These are phyloP conservation scores for Elaphurus davidianus DNA, from an alignment of 2,113 vertebrate genomes.

Conservation along the genomic window DNA sequence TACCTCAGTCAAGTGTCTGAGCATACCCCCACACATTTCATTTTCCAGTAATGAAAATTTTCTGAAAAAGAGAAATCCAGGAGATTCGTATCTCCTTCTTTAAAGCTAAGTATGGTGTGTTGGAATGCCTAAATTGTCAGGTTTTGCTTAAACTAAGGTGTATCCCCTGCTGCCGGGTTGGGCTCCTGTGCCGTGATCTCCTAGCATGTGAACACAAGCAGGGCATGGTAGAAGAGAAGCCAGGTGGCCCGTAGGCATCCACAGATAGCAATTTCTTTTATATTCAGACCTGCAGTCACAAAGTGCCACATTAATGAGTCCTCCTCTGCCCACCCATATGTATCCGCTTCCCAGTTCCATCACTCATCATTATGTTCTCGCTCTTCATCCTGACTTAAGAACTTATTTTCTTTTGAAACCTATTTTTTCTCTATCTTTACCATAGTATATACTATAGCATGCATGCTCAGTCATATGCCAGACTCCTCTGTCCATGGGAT, in stretches of 20 bases:
- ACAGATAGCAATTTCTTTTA: neutral
- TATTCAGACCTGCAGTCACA: neutral
- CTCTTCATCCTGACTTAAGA: neutral
- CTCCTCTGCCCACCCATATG: neutral
- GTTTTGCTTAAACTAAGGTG: neutral
- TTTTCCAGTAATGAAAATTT: neutral
- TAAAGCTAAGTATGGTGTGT: neutral
- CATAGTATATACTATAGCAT: neutral
- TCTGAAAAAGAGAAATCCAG: neutral
- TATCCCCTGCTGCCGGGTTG: neutral
- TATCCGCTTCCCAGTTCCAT: neutral
- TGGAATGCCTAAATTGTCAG: neutral
- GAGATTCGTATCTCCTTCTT: neutral
- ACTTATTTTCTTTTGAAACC: neutral
- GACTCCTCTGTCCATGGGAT: neutral
- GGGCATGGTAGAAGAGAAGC: accelerated
- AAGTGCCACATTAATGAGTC: accelerated
- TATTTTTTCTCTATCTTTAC: neutral
- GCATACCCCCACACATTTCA: accelerated
- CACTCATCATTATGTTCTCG: neutral
- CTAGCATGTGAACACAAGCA: neutral
- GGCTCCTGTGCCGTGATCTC: neutral
- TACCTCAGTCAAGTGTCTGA: neutral
- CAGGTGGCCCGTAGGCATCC: accelerated
- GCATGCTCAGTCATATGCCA: neutral